These are phyloP conservation scores for Cataglyphis hispanica DNA, from an alignment of 1,140 invertebrate species.

Conservation along the genomic window DNA sequence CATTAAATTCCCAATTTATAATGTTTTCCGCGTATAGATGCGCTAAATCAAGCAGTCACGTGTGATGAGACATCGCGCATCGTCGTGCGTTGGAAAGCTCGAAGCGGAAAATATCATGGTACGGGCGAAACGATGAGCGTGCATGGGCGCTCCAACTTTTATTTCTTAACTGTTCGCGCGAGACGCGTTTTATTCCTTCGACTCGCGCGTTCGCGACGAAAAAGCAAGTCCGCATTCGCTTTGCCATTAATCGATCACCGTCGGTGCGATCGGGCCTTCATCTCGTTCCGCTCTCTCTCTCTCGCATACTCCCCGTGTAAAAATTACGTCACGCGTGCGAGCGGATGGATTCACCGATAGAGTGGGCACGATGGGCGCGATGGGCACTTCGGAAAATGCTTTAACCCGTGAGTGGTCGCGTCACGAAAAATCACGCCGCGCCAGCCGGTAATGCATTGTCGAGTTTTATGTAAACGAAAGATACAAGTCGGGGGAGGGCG, in stretches of 20 bases:
- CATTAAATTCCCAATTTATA: slow-evolving; percentile 73
- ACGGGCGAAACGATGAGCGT: slow-evolving; percentile 41
- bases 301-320: slow-evolving; percentile 2
- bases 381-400: slow-evolving; percentile 46
- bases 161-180: slow-evolving; percentile 18
- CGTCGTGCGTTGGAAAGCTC: slow-evolving; percentile 64
- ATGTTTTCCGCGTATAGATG: slow-evolving; percentile 68
- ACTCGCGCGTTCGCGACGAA: not conserved
- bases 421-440: slow-evolving; percentile 53
- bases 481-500: not conserved
- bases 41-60: slow-evolving; percentile 72
- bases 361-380: slow-evolving; percentile 26
- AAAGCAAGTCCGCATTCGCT: slow-evolving; percentile 1
- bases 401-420: slow-evolving; percentile 56
- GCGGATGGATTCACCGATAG: slow-evolving; percentile 21
- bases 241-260: slow-evolving; percentile 15
- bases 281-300: not conserved
- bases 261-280: not conserved
- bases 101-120: slow-evolving; percentile 69
- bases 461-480: not conserved
- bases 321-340: slow-evolving; percentile 10
- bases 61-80: slow-evolving; percentile 55
- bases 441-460: slow-evolving; percentile 11
- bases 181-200: not conserved
- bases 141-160: slow-evolving; percentile 15